Percentiles rank a stretch among this genome's conserved stretches.
Evolutionary conservation across 64 coral and sea anemone species (phyloP).

Genomic region (Pachyseris speciosa): DNA sequence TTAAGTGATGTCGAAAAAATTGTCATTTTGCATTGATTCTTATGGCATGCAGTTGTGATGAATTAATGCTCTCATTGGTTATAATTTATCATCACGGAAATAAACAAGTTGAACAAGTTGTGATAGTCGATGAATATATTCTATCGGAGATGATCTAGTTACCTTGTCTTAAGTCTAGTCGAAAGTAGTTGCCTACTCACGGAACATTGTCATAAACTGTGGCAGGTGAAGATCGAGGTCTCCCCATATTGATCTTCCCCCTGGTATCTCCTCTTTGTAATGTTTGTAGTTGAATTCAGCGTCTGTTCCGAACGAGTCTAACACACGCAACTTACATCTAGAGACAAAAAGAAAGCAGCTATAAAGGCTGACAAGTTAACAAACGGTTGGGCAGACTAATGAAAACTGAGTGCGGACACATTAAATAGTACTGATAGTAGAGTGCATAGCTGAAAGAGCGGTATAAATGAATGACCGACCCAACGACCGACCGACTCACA

Average conservation of each 20-base stretch:
- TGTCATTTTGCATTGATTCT: too few relatives aligned
- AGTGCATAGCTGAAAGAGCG: too few relatives aligned
- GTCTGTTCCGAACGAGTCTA: slow-evolving; percentile 82
- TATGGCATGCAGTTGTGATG: too few relatives aligned
- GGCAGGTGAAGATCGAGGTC: slow-evolving; percentile 21
- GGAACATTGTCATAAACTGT: slow-evolving; percentile 81
- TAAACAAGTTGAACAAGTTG: too few relatives aligned
- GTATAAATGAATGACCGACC: background rate
- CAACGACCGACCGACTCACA: background rate
- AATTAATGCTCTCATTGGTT: too few relatives aligned
- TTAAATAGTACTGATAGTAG: too few relatives aligned
- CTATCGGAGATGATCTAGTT: too few relatives aligned
- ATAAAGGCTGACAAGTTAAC: background rate
- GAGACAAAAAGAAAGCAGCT: slow-evolving; percentile 2
- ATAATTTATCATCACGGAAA: too few relatives aligned
- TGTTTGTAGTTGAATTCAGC: slow-evolving; percentile 69
- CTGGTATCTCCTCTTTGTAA: slow-evolving; percentile 43
- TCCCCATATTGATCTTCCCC: slow-evolving; percentile 55
- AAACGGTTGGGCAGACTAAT: background rate
- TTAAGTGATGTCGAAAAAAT: too few relatives aligned
- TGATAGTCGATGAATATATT: background rate
- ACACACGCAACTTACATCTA: slow-evolving; percentile 68
- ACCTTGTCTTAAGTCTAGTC: too few relatives aligned
- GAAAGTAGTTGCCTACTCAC: slow-evolving; percentile 31
- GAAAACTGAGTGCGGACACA: too few relatives aligned